A percentile compares a stretch with the other conserved stretches of the same genome.
phyloP scores from a whole-genome alignment of 2,888 invertebrate genomes.

The Anoncus sp. region DNA sequence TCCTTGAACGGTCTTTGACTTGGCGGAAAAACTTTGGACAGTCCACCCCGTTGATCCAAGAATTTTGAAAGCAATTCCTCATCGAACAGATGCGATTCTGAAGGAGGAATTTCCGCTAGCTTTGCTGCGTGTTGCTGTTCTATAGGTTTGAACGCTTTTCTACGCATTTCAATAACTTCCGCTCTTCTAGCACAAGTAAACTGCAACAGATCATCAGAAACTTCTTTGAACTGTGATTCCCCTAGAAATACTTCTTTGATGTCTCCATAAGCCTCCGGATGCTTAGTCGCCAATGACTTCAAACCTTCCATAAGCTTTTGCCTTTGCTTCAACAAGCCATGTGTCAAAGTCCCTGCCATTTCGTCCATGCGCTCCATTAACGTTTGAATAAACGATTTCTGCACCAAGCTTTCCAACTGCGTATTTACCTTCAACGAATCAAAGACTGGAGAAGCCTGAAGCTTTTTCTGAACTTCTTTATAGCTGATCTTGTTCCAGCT shows the following conservation, averaged over 20 bases:
- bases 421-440: background rate
- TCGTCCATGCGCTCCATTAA: background rate
- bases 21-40: background rate
- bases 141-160: constrained; percentile 32
- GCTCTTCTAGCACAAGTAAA: constrained; percentile 46
- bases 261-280: background rate
- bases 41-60: constrained; percentile 17
- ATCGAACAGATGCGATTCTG: constrained; percentile 48
- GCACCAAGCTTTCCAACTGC: background rate
- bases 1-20: background rate
- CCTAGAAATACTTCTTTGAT: constrained; percentile 20
- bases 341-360: background rate
- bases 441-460: background rate
- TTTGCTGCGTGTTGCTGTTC: constrained; percentile 16
- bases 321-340: constrained; percentile 1
- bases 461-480: background rate
- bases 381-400: background rate
- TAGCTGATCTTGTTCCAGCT: background rate
- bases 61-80: constrained; percentile 39
- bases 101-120: constrained; percentile 48
- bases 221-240: constrained; percentile 25
- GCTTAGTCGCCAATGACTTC: background rate
- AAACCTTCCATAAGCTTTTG: background rate
- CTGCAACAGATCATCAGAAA: constrained; percentile 47
- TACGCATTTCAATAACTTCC: constrained; percentile 40